A percentile compares a stretch with the other conserved stretches of the same genome.
phyloP scores from a whole-genome alignment of 2,888 invertebrate species.

The Agapostemon virescens region DNA sequence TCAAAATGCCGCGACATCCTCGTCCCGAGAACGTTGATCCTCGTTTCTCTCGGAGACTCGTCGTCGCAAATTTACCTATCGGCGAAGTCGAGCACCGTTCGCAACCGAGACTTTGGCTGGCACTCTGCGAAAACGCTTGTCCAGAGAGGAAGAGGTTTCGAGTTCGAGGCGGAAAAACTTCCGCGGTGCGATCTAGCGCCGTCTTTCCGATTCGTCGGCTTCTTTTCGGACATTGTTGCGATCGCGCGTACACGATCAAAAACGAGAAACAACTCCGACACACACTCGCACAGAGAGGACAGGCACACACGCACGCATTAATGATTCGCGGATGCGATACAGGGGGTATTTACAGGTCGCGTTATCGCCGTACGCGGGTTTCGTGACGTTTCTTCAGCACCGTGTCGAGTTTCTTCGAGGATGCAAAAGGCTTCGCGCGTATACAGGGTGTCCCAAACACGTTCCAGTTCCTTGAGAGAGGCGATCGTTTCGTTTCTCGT shows the following conservation, averaged over 20 bases:
- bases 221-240: not conserved
- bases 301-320: constrained; percentile 53
- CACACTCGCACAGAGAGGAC: not conserved
- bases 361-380: constrained; percentile 14
- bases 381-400: constrained; percentile 11
- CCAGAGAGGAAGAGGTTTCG: not conserved
- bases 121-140: not conserved
- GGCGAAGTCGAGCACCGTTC: not conserved
- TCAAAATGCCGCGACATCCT: too few species aligned
- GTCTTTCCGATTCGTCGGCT: not conserved
- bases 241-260: constrained; percentile 14
- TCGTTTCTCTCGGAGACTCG: not conserved
- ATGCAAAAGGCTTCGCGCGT: constrained; percentile 53
- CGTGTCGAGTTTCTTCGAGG: not conserved
- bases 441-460: too few species aligned
- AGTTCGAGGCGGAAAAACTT: not conserved
- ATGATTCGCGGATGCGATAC: constrained; percentile 51
- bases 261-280: constrained; percentile 32
- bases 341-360: constrained; percentile 58
- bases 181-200: not conserved
- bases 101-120: not conserved
- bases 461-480: too few species aligned
- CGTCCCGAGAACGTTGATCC: not conserved
- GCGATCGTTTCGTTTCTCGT: too few species aligned
- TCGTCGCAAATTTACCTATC: not conserved